Evolutionary conservation across 2,888 invertebrate genomes (phyloP), one percentile per base, ranked within the genome.

Genomic region (Leptinotarsa haldemani): DNA sequence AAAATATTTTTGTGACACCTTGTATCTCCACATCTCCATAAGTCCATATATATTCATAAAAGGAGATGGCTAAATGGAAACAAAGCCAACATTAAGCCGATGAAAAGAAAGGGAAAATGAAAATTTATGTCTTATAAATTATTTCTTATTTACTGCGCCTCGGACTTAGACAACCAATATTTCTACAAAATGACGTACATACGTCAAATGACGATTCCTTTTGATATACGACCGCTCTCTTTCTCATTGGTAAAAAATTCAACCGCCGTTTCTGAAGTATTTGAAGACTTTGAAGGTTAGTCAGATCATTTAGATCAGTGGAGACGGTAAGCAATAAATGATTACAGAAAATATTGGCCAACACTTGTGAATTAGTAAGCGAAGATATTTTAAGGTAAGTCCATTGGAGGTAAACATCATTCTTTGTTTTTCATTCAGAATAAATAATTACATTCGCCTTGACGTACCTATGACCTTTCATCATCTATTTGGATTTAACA

Each of bases 181-280:
- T 47, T 20, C 12, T 20, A 40, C 9, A 40, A 20, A 64, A 65
- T 70, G 65, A 64, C 52, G 20, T 25, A 52, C 18, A n/a, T 69
- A 40, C n/a, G 61, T 61, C 61, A 61, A 61, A 61, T 12, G 40
- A 30, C 30, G 16, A 5, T 16, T 68, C 73, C 61, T 65, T 69
- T 65, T 71, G 71, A 76, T 76, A 65, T 73, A 76, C 69, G 69
- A 68, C 71, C 70, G 47, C 69, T 71, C 73, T 73, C 68, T 66
- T 74, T 70, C 56, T 70, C 68, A 74, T 74, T 74, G 70, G 74
- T 74, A 74, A 74, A 74, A 73, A 72, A 69, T 70, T 70, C 56
- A 75, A 70, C 75, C 70, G 73, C 73, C 70, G 69, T 68, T 75
- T 75, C 68, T 61, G 61, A 40, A n/a, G 61, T 61, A 61, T 61